Conservation (phyloP, 1,140 invertebrate species). For the Papilio glaucus region DNA sequence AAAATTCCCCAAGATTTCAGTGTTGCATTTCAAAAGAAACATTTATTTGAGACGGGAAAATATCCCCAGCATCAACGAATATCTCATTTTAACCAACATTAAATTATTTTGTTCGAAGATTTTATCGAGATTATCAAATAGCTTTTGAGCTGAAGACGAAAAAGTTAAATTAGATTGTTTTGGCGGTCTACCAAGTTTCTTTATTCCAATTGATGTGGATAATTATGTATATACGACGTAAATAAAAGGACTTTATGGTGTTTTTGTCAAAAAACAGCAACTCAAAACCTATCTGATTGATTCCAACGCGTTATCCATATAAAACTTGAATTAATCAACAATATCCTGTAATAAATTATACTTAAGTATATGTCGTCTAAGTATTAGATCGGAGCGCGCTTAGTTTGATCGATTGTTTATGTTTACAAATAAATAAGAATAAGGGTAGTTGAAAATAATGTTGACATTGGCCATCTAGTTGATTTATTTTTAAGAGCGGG, state of each 20-base stretch:
- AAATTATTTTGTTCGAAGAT: constrained; percentile 27
- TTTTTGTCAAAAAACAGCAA: not conserved
- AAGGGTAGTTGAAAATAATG: no score
- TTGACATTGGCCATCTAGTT: no score
- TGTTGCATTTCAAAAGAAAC: constrained; percentile 1
- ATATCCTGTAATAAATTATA: no score
- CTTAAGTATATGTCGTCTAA: not conserved
- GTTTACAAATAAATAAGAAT: no score
- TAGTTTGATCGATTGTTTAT: no score
- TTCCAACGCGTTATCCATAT: no score
- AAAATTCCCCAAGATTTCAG: not conserved
- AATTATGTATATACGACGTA: not conserved
- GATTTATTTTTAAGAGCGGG: no score
- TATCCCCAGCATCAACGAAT: not conserved
- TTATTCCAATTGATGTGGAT: not conserved
- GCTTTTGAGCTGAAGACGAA: constrained; percentile 10
- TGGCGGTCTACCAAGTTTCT: not conserved
- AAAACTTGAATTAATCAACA: no score
- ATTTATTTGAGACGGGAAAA: not conserved
- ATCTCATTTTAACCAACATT: constrained; percentile 1
- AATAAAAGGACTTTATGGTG: not conserved
- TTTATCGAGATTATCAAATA: constrained; percentile 32
- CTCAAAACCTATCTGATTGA: no score
- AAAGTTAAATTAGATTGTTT: constrained; percentile 29
- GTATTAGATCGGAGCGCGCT: no score